These are phyloP conservation scores for Pammene aurita DNA, from an alignment of 2,888 invertebrate genomes.

Conservation along the genomic window DNA sequence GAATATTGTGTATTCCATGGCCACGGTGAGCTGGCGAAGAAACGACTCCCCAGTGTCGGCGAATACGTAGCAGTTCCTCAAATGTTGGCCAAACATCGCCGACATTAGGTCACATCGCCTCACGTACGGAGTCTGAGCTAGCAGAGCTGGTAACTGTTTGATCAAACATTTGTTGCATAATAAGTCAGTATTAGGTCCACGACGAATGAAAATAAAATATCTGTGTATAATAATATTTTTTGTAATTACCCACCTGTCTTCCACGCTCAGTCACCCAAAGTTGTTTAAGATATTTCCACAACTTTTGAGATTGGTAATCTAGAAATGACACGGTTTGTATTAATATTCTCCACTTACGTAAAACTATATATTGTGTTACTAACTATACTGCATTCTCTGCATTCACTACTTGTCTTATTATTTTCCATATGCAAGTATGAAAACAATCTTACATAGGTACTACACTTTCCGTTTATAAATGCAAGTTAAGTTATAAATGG, in stretches of 20 bases:
- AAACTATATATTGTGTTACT: no score
- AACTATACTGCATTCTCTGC: no score
- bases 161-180: constrained; percentile 24
- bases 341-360: not conserved
- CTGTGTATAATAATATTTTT: not conserved
- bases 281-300: constrained; percentile 76
- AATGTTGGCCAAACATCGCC: constrained; percentile 78
- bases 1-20: constrained; percentile 73
- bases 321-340: not conserved
- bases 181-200: no score
- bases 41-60: constrained; percentile 76
- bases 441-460: no score
- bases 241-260: constrained; percentile 67
- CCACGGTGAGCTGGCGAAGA: constrained; percentile 75
- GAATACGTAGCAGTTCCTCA: constrained; percentile 79
- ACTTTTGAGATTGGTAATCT: constrained; percentile 77
- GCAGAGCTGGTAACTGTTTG: constrained; percentile 65
- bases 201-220: not conserved
- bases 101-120: constrained; percentile 78
- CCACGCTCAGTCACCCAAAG: constrained; percentile 80
- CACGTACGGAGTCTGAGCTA: constrained; percentile 73
- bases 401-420: no score
- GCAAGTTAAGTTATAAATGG: no score
- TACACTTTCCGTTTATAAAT: no score
- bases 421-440: no score